A percentile compares a stretch with the other conserved stretches of the same genome.
Conservation (phyloP, 2,797 vertebrate genomes). For the Amniataba percoides region DNA sequence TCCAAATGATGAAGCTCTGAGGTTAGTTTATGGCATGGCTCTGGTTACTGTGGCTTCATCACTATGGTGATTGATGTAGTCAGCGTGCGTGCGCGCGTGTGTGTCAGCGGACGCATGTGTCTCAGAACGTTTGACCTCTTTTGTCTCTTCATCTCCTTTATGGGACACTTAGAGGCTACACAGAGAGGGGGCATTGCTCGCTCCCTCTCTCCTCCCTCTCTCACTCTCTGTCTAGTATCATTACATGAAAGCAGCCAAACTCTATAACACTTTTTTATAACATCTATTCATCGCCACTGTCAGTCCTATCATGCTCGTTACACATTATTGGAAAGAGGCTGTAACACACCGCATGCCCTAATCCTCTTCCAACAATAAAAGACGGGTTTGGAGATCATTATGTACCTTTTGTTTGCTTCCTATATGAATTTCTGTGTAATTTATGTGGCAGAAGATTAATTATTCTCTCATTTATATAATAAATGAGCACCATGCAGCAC, state of each 20-base stretch:
- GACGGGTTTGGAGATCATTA: constrained; percentile 10
- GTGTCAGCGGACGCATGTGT: background rate
- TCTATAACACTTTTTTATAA: constrained; percentile 46
- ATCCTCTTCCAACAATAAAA: constrained; percentile 21
- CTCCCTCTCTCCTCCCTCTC: background rate
- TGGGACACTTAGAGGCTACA: constrained; percentile 45
- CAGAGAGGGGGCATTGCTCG: background rate
- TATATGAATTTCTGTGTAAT: constrained; percentile 38
- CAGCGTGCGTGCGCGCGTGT: background rate
- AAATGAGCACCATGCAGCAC: constrained; percentile 30
- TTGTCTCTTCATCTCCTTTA: constrained; percentile 64
- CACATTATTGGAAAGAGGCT: constrained; percentile 36
- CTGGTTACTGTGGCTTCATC: constrained; percentile 43
- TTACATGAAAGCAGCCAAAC: constrained; percentile 55
- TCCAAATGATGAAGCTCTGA: constrained; percentile 57
- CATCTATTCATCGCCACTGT: constrained; percentile 42
- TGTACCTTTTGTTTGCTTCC: constrained; percentile 8
- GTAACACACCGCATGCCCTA: constrained; percentile 29
- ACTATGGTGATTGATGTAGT: constrained; percentile 59
- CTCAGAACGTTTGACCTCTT: constrained; percentile 60
- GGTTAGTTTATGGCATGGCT: constrained; percentile 64
- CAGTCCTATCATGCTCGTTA: constrained; percentile 32
- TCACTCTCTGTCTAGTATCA: constrained; percentile 18
- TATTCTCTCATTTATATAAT: constrained; percentile 41
- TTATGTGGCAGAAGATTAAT: constrained; percentile 42